Evolutionary conservation across 2,888 invertebrate species (phyloP).

Genomic region (Cylloceria caligata): DNA sequence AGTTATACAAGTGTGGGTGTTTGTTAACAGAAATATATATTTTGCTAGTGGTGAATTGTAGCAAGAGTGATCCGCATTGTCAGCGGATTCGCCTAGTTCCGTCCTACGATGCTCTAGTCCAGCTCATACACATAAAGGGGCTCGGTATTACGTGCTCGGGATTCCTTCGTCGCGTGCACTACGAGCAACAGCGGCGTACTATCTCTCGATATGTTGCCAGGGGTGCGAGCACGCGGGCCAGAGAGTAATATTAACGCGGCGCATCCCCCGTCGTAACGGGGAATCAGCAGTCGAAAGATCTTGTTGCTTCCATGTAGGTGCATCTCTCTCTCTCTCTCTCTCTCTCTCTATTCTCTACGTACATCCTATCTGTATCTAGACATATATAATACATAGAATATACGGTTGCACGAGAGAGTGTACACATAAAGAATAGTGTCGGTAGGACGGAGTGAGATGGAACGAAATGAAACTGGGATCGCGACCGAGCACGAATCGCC

Average conservation of each 20-base stretch:
- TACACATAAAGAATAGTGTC: slow-evolving; percentile 65
- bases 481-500: slow-evolving; percentile 51
- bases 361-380: slow-evolving; percentile 15
- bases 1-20: neutral
- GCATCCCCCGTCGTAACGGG: slow-evolving; percentile 59
- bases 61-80: slow-evolving; percentile 25
- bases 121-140: slow-evolving; percentile 22
- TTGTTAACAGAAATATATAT: neutral
- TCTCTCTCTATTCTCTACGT: slow-evolving; percentile 12
- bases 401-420: slow-evolving; percentile 33
- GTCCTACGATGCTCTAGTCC: neutral
- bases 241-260: slow-evolving; percentile 46
- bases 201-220: slow-evolving; percentile 52
- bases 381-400: slow-evolving; percentile 33
- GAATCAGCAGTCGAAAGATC: slow-evolving; percentile 46
- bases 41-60: neutral
- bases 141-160: slow-evolving; percentile 66
- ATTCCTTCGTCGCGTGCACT: slow-evolving; percentile 66
- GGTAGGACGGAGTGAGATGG: slow-evolving; percentile 31
- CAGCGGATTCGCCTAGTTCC: neutral
- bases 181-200: slow-evolving; percentile 16
- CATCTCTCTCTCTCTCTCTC: neutral
- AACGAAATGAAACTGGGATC: slow-evolving; percentile 66
- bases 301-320: slow-evolving; percentile 13
- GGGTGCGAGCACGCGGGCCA: slow-evolving; percentile 34